Evolutionary conservation across 2,797 vertebrate species (phyloP).

Genomic region (Cichlasoma orientale): DNA sequence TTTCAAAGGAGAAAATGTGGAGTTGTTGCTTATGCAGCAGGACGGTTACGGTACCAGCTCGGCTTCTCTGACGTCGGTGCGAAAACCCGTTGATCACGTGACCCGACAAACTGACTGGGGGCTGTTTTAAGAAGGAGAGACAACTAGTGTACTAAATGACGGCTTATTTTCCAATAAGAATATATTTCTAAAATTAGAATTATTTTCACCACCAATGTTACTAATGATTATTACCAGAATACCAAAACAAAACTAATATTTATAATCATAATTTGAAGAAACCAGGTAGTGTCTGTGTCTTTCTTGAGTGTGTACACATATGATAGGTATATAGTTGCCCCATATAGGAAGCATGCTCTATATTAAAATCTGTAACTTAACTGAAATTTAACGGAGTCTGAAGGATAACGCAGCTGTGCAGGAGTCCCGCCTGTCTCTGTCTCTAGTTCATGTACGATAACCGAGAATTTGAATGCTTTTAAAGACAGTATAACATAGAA

Average conservation of each 20-base stretch:
- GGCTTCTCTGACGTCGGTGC: constrained; percentile 55
- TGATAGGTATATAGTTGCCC: neutral
- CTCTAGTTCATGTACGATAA: neutral
- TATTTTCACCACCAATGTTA: neutral
- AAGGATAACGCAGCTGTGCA: neutral
- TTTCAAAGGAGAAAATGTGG: rapidly evolving
- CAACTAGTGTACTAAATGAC: neutral
- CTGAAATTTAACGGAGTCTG: too few relatives aligned
- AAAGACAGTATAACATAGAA: neutral
- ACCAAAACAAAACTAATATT: neutral
- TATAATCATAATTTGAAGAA: too few relatives aligned
- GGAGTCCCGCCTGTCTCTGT: neutral
- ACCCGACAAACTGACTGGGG: constrained; percentile 19
- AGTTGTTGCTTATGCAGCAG: neutral
- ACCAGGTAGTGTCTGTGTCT: too few relatives aligned
- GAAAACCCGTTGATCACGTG: constrained; percentile 56
- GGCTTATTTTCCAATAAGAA: neutral
- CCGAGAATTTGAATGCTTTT: neutral
- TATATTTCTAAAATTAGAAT: neutral
- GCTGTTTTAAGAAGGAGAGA: neutral
- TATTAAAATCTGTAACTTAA: neutral
- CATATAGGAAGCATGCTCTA: neutral
- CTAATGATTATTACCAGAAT: neutral
- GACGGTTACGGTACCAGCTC: constrained; percentile 41
- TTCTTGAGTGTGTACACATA: too few relatives aligned